A percentile compares a stretch with the other conserved stretches of the same genome.
Conservation (phyloP, 2,113 vertebrate genomes). For the Ophthalmolycus amberensis region DNA sequence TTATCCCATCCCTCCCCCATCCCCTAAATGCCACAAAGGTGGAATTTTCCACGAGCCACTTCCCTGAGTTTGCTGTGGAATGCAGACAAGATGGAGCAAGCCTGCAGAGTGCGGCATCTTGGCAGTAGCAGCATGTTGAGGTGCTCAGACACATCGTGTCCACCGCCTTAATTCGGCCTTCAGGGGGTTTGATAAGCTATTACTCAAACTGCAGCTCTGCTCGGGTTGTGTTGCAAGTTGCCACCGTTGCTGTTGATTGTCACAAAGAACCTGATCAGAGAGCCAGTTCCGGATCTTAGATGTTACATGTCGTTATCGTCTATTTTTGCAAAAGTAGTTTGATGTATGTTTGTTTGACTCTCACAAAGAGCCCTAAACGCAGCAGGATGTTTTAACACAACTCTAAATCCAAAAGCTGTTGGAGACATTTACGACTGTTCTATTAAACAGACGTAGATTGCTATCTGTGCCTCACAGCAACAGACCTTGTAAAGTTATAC, state of each 20-base stretch:
- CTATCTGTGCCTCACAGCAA: constrained; percentile 64
- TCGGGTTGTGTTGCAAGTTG: constrained; percentile 16
- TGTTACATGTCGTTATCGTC: constrained; percentile 8
- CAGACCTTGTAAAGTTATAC: constrained; percentile 72
- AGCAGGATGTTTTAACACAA: constrained; percentile 22
- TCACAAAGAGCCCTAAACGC: constrained; percentile 4
- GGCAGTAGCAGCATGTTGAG: constrained; percentile 53
- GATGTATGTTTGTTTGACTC: background rate
- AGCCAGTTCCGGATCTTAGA: background rate
- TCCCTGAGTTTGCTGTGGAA: constrained; percentile 70
- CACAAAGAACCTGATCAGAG: constrained; percentile 5
- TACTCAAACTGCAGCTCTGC: constrained; percentile 25
- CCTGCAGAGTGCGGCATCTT: constrained; percentile 40
- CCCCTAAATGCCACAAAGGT: constrained; percentile 63
- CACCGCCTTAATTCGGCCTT: constrained; percentile 47
- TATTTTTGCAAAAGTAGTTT: background rate
- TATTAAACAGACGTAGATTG: constrained; percentile 59
- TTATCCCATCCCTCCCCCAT: constrained; percentile 24
- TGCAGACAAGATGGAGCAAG: constrained; percentile 80
- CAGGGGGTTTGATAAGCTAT: constrained; percentile 45
- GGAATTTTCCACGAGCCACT: constrained; percentile 81
- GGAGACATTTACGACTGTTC: constrained; percentile 52
- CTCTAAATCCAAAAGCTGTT: constrained; percentile 53
- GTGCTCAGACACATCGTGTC: constrained; percentile 50
- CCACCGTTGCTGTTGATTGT: constrained; percentile 18